Evolutionary conservation across 2,797 vertebrate species (phyloP).

Genomic region (Characodon lateralis): DNA sequence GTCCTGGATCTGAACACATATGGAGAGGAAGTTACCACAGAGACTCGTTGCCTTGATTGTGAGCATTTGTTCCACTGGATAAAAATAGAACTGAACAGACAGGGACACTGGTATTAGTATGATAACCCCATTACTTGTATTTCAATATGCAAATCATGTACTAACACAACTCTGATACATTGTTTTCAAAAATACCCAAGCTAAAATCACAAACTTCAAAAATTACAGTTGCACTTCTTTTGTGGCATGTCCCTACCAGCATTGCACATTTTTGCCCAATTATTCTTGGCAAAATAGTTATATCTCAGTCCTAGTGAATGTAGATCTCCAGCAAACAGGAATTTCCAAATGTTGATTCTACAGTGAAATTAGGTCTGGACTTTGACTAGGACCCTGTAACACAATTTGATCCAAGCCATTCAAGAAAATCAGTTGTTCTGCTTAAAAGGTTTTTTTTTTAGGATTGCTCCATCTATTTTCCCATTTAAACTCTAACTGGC

Average conservation of each 20-base stretch:
- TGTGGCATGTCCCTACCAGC: not conserved
- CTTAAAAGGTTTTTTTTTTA: not conserved
- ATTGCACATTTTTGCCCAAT: not conserved
- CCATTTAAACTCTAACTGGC: not conserved
- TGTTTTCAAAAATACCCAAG: not conserved
- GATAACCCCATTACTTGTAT: not conserved
- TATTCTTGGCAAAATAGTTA: not conserved
- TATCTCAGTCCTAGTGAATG: not conserved
- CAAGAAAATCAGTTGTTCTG: too few species aligned
- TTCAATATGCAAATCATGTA: constrained; percentile 3
- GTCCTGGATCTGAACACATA: constrained; percentile 87
- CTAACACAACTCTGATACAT: not conserved
- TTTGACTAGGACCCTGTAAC: not conserved
- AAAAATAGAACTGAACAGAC: not conserved
- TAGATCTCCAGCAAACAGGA: not conserved
- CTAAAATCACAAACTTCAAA: not conserved
- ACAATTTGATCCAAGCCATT: not conserved
- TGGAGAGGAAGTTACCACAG: constrained; percentile 6
- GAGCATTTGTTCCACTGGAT: constrained; percentile 1
- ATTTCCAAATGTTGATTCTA: not conserved
- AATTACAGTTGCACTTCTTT: not conserved
- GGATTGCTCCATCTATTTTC: not conserved
- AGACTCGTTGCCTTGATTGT: not conserved
- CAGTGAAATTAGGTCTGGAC: not conserved
- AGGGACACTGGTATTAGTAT: not conserved